phyloP scores from a whole-genome alignment of 2,888 invertebrate species.

The Sceliomorpha sp. region DNA sequence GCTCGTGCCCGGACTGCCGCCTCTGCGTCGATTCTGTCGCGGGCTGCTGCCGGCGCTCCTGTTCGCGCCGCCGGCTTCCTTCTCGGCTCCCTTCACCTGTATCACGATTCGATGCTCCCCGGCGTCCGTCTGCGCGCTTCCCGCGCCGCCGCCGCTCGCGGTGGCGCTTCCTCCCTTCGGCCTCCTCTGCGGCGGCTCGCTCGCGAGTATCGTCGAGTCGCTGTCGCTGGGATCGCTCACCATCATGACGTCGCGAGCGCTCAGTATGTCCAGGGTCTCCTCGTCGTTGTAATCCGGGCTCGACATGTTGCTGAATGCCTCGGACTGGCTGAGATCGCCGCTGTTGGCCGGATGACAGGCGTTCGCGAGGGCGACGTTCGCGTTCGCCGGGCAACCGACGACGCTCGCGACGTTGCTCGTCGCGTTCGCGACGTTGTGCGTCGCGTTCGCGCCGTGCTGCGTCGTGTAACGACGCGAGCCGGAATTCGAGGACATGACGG shows the following conservation, averaged over 20 bases:
- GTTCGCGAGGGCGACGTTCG: conserved; percentile 28
- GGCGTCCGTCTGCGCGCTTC: conserved; percentile 65
- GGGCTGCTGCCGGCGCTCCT: conserved; percentile 70
- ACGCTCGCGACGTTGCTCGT: conserved; percentile 56
- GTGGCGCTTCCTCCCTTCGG: conserved; percentile 66
- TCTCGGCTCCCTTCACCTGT: conserved; percentile 86
- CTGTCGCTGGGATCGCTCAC: conserved; percentile 95
- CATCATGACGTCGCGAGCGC: conserved; percentile 90
- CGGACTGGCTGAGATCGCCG: conserved; percentile 90
- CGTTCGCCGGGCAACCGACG: conserved; percentile 47
- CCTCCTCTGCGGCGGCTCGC: conserved; percentile 86
- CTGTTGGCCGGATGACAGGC: conserved; percentile 81
- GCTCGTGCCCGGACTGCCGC: conserved; percentile 57
- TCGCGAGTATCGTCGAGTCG: conserved; percentile 92
- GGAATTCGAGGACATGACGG: conserved; percentile 90
- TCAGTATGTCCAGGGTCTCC: conserved; percentile 89
- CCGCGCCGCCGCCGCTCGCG: too few species aligned
- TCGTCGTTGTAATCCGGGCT: conserved; percentile 95
- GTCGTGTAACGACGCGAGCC: conserved; percentile 86
- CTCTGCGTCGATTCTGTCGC: conserved; percentile 66
- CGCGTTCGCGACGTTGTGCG: conserved; percentile 20
- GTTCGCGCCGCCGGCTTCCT: conserved; percentile 66
- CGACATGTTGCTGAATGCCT: conserved; percentile 93
- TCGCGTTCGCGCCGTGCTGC: conserved; percentile 63
- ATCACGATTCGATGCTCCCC: conserved; percentile 92